phyloP scores from a whole-genome alignment of 2,113 vertebrate genomes.

The Telmatochromis sp. region DNA sequence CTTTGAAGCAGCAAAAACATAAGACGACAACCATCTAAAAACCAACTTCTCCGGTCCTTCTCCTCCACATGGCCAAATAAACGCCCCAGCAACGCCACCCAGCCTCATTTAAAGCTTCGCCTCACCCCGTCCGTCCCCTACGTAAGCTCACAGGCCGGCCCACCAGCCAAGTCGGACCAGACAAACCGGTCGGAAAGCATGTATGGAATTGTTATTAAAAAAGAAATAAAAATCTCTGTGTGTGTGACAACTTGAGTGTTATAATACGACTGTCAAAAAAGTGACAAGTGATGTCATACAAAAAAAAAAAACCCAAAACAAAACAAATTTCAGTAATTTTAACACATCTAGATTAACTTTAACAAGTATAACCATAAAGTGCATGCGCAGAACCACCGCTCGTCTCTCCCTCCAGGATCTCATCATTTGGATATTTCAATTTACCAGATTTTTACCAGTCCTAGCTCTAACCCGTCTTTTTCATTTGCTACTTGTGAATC shows the following conservation, averaged over 20 bases:
- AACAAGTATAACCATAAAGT: not conserved
- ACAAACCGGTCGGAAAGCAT: not conserved
- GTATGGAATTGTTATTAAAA: not conserved
- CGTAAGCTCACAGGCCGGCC: not conserved
- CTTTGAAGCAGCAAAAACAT: not conserved
- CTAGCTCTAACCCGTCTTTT: not conserved
- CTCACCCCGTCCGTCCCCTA: slow-evolving; percentile 26
- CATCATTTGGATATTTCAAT: not conserved
- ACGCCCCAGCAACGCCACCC: not conserved
- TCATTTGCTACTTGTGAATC: not conserved
- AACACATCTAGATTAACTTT: not conserved
- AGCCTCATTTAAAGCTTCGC: not conserved
- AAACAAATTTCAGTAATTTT: not conserved
- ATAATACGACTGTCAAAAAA: not conserved
- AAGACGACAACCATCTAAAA: not conserved
- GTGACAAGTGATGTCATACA: not conserved
- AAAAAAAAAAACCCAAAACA: not conserved
- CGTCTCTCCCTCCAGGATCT: not conserved
- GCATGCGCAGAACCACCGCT: not conserved
- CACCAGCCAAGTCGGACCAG: not conserved
- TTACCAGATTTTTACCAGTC: not conserved
- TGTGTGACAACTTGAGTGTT: not conserved
- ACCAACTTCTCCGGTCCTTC: accelerated
- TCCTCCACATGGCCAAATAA: not conserved
- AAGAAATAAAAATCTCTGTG: not conserved